Conservation (phyloP, 1,140 invertebrate species). For the Nymphalis io region DNA sequence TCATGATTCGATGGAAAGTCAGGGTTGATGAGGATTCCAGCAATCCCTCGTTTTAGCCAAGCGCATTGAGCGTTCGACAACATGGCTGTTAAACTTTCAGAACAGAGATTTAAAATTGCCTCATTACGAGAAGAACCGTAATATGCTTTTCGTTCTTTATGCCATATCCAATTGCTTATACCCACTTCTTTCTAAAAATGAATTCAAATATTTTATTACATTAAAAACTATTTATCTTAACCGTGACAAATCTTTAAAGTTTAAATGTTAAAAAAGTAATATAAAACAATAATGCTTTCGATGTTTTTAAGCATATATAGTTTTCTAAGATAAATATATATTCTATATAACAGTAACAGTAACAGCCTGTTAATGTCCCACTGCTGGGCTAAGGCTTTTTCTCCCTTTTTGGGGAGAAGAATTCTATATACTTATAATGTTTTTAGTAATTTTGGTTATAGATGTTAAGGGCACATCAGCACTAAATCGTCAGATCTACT, state of each 20-base stretch:
- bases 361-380: too few species aligned
- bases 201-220: not conserved
- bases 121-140: constrained; percentile 50
- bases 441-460: too few species aligned
- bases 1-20: constrained; percentile 47
- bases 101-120: constrained; percentile 64
- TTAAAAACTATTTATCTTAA: not conserved
- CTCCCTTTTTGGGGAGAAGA: too few species aligned
- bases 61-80: constrained; percentile 55
- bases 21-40: constrained; percentile 57
- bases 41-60: constrained; percentile 61
- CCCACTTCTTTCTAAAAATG: constrained; percentile 12
- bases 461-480: too few species aligned
- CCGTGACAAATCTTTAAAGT: not conserved
- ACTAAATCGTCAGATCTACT: too few species aligned
- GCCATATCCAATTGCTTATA: constrained; percentile 53
- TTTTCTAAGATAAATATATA: too few species aligned
- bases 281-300: too few species aligned
- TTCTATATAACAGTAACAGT: too few species aligned
- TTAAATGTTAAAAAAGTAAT: too few species aligned
- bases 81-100: constrained; percentile 46
- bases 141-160: constrained; percentile 51
- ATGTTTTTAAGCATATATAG: too few species aligned
- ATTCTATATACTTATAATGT: too few species aligned
- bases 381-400: too few species aligned